Conservation (phyloP, 2,888 invertebrate species). For the Merodon equestris region DNA sequence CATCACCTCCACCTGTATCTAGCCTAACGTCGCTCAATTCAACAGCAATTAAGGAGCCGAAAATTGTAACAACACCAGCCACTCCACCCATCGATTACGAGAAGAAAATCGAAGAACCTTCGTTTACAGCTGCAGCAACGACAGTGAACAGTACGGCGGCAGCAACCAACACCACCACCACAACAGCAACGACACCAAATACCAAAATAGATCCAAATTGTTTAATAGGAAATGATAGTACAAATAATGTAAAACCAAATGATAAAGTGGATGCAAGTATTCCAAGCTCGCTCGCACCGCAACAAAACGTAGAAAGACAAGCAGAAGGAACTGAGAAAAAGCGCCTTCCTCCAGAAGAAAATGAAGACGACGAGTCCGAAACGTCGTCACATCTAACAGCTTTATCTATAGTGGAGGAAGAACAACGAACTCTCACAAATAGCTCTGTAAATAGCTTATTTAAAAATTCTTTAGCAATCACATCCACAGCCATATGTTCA, state of each 20-base stretch:
- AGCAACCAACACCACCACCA: neutral
- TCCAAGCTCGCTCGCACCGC: constrained; percentile 30
- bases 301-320: constrained; percentile 22
- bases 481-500: constrained; percentile 29
- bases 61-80: constrained; percentile 61
- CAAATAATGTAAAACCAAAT: constrained; percentile 63
- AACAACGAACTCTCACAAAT: constrained; percentile 65
- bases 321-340: constrained; percentile 26
- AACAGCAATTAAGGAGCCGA: constrained; percentile 38
- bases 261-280: constrained; percentile 55
- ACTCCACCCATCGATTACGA: constrained; percentile 54
- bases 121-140: constrained; percentile 18
- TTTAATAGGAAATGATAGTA: constrained; percentile 57
- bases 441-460: constrained; percentile 54
- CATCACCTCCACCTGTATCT: constrained; percentile 75
- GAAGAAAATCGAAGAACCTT: constrained; percentile 17
- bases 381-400: constrained; percentile 35
- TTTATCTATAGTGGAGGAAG: constrained; percentile 51
- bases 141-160: too few species aligned
- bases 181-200: constrained; percentile 26
- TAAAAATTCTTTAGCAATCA: constrained; percentile 42
- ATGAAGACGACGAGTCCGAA: too few species aligned
- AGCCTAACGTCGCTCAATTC: constrained; percentile 29
- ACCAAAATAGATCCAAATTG: constrained; percentile 65
- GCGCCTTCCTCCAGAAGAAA: constrained; percentile 19